phyloP scores from a whole-genome alignment of 2,797 vertebrate species.

The Sardinella longiceps region DNA sequence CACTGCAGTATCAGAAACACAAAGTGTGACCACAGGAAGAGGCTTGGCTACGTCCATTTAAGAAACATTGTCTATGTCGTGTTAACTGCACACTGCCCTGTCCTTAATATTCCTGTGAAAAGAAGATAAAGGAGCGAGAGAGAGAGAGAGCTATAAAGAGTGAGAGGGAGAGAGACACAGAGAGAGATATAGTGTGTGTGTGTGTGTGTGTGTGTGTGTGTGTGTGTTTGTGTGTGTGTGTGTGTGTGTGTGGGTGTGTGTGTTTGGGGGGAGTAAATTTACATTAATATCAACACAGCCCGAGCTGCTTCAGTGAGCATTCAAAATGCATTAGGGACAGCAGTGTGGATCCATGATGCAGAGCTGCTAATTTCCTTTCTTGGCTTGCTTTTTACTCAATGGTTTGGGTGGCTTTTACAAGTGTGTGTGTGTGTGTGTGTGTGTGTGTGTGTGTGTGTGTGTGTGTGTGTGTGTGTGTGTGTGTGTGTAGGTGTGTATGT shows the following conservation, averaged over 20 bases:
- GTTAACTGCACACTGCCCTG: neutral
- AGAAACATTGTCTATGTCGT: neutral
- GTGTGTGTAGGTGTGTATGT: neutral
- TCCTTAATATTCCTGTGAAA: neutral
- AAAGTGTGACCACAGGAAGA: neutral
- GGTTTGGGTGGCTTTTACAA: neutral
- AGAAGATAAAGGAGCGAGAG: neutral
- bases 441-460: neutral
- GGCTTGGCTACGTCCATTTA: neutral
- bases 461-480: neutral
- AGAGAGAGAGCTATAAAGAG: too few relatives aligned
- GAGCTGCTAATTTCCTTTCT: constrained; percentile 46
- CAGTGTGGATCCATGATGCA: neutral
- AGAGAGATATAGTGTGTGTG: too few relatives aligned
- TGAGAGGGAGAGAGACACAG: neutral
- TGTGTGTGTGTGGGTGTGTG: neutral
- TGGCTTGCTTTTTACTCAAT: constrained; percentile 43
- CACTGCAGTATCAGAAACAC: neutral
- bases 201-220: too few relatives aligned
- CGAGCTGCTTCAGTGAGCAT: neutral
- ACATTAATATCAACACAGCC: neutral
- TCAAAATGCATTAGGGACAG: constrained; percentile 8
- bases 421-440: neutral
- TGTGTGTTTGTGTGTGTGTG: constrained; percentile 12
- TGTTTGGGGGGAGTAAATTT: neutral